These are phyloP conservation scores for Melanaphis sacchari DNA, from an alignment of 1,140 invertebrate genomes.

Conservation along the genomic window DNA sequence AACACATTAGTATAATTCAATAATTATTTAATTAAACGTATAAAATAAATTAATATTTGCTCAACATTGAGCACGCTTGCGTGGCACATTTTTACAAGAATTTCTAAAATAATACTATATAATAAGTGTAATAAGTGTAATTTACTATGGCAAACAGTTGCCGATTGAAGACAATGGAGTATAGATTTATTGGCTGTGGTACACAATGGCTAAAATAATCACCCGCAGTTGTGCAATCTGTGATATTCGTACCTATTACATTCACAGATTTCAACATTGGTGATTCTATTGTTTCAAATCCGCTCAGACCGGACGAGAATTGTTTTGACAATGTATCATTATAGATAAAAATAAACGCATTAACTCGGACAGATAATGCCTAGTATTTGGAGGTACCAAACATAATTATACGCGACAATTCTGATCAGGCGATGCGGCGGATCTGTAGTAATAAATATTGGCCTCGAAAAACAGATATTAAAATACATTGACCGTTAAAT, in stretches of 20 bases:
- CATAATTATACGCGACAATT: not conserved
- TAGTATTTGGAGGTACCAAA: not conserved
- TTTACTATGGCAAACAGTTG: constrained; percentile 28
- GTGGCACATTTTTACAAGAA: constrained; percentile 49
- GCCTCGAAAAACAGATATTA: not conserved
- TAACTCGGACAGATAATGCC: not conserved
- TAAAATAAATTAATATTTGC: constrained; percentile 47
- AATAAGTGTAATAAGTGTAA: not conserved
- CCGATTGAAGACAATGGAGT: constrained; percentile 22
- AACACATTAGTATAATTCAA: constrained; percentile 25
- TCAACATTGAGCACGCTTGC: constrained; percentile 3
- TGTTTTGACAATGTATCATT: constrained; percentile 16
- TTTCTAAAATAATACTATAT: constrained; percentile 28
- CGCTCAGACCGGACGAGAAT: not conserved
- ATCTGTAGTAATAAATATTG: not conserved
- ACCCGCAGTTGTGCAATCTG: constrained; percentile 25
- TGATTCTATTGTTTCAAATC: constrained; percentile 41
- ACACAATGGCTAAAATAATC: constrained; percentile 52
- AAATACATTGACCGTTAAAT: not conserved
- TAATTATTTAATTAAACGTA: constrained; percentile 40
- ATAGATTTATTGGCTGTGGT: constrained; percentile 36
- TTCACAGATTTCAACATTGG: constrained; percentile 3
- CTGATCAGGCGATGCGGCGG: not conserved
- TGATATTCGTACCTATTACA: not conserved
- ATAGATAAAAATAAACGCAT: not conserved